These are phyloP conservation scores for Engystomops pustulosus DNA, from an alignment of 2,113 vertebrate species.

Conservation along the genomic window DNA sequence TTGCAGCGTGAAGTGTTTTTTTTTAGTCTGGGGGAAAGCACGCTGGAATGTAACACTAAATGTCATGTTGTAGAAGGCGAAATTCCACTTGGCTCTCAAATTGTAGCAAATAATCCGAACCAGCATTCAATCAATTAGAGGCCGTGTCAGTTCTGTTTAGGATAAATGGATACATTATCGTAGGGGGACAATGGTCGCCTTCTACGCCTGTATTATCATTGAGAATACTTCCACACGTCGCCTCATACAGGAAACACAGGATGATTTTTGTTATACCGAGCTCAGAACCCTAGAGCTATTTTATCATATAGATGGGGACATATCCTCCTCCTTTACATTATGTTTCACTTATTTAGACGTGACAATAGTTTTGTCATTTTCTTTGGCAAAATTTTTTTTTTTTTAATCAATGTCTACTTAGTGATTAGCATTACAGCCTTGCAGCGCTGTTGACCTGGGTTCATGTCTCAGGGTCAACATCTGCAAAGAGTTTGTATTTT, in stretches of 20 bases:
- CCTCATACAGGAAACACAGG: neutral
- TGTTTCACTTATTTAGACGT: no score
- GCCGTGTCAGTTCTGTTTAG: constrained; percentile 6
- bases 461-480: no score
- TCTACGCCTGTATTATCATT: neutral
- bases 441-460: no score
- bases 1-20: constrained; percentile 8
- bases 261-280: neutral
- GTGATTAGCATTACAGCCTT: no score
- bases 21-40: constrained; percentile 9
- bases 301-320: no score
- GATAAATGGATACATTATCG: neutral
- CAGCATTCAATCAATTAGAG: neutral
- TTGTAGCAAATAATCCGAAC: constrained; percentile 19
- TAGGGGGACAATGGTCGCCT: neutral
- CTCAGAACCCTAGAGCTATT: neutral
- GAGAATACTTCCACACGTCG: neutral
- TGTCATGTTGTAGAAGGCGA: constrained; percentile 27
- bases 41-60: constrained; percentile 34
- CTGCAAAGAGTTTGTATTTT: no score
- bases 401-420: no score
- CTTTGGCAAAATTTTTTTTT: no score
- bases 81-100: constrained; percentile 1
- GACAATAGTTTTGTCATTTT: no score
- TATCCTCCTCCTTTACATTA: no score